Base-by-base conservation (phyloP, 2,113 vertebrate genomes). In the Crotophaga sulcirostris region DNA sequence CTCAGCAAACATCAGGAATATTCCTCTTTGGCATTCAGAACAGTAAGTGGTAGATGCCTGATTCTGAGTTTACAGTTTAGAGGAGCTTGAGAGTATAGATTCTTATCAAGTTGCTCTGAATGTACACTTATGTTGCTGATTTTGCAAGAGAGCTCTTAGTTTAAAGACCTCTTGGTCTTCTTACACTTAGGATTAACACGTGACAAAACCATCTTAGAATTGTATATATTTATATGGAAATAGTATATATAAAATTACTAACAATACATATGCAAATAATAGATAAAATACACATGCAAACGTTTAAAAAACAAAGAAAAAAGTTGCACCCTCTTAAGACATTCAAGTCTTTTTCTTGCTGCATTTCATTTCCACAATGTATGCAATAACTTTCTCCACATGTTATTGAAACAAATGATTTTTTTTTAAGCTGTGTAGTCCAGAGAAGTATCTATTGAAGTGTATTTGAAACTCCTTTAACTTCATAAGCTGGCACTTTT, bases 21-120 rank as follows among this genome's bases (percentile, higher is more conserved):
- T 99, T 99, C 97, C 98, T 99, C n/a, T 99, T 99, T 60, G 99
- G 99, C 86, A 99, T 99, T 95, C 99, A 99, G 44, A 99, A 99
- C 64, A 99, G 99, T 99, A 97, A 99, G 98, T 93, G 84, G 45
- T 25, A 89, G 11, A n/a, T 38, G 63, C 75, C 60, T 7, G 2
- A 1, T 29, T 62, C 23, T 24, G 55, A n/a, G 13, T 45, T 70
- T 13, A 2, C 19, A 2, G 0, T 23, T 64, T 6, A 23, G 55
- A 76, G 36, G 68, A 74, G 84, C 63, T 79, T 38, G 63, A n/a
- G 75, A n/a, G n/a, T 13, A 7, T 20, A 28, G 7, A 1, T 29
- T 10, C 16, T 76, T 5, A 4, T 21, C 7, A 1, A 18, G 8
- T 25, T n/a, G 67, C 42, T 78, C 47, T 74, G 40, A 36, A 20